These are phyloP conservation scores for human (Homo sapiens) DNA, from an alignment of 2,113 vertebrate species.

Conservation along the genomic window DNA sequence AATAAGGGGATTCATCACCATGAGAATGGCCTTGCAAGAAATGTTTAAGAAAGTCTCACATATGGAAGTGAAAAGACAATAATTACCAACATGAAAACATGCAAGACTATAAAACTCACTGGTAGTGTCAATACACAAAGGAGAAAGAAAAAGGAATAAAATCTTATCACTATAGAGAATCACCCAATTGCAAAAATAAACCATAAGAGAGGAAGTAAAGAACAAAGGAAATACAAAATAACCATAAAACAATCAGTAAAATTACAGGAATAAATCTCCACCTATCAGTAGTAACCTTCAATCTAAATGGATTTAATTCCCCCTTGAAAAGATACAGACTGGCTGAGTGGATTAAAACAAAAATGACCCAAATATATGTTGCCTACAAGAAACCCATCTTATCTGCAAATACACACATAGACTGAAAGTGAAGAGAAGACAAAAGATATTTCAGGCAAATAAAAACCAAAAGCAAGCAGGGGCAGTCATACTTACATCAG, in stretches of 20 bases:
- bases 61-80: neutral
- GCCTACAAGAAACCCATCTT: neutral
- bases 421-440: neutral
- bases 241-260: neutral
- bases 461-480: neutral
- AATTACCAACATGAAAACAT: neutral
- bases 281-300: neutral
- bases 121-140: neutral
- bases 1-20: neutral
- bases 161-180: neutral
- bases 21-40: neutral
- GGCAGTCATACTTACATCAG: neutral
- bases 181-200: neutral
- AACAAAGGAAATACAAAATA: too few species aligned
- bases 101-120: neutral
- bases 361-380: neutral
- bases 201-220: too few species aligned
- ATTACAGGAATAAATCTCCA: neutral
- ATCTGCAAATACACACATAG: neutral
- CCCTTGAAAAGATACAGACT: neutral
- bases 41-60: neutral
- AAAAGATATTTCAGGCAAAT: neutral
- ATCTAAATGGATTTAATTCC: neutral
- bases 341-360: neutral
- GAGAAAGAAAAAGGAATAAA: neutral